Percentiles rank a stretch among this genome's conserved stretches.
These are phyloP conservation scores for Diuraphis noxia DNA, from an alignment of 1,140 invertebrate species.

Conservation along the genomic window DNA sequence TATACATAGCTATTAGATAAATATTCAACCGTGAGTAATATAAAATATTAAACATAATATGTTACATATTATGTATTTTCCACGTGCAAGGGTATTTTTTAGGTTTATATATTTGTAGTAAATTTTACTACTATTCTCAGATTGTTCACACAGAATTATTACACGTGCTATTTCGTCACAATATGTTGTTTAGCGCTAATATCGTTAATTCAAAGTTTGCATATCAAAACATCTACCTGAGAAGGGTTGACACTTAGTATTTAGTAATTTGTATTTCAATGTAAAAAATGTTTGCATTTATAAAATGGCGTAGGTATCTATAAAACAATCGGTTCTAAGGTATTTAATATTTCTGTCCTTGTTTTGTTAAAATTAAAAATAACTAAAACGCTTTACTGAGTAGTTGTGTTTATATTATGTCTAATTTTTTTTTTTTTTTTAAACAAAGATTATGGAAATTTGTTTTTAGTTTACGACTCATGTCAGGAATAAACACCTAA, in stretches of 20 bases:
- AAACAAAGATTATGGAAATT: background rate
- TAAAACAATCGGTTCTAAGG: background rate
- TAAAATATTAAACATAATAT: background rate
- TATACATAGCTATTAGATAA: background rate
- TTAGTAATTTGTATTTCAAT: no score
- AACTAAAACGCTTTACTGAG: background rate
- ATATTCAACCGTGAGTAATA: no score
- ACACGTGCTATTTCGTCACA: background rate
- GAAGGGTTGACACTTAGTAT: constrained; percentile 12
- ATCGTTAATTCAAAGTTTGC: background rate
- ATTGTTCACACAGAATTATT: background rate
- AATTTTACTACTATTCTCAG: no score
- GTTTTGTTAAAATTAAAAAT: background rate
- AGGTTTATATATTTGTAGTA: background rate
- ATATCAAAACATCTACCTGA: background rate
- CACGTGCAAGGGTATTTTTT: background rate
- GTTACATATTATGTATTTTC: no score
- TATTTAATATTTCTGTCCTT: background rate
- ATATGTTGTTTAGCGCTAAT: background rate
- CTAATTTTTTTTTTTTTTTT: background rate
- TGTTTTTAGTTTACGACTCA: background rate
- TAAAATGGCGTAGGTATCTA: background rate
- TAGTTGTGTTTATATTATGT: background rate
- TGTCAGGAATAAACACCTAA: background rate
- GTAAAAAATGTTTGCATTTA: no score